Conservation (phyloP, 2,797 vertebrate species). For the Eulemur albifrons region DNA sequence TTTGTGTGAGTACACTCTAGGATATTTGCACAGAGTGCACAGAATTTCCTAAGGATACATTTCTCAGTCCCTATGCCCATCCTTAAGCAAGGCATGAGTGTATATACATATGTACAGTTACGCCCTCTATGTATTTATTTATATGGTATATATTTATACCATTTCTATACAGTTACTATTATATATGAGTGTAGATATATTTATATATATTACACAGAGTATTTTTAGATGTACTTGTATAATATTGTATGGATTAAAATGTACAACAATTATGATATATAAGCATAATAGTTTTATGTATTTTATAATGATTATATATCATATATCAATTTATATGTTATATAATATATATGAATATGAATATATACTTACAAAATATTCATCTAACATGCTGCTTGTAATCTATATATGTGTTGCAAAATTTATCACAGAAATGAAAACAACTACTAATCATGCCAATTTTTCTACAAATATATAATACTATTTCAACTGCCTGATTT, state of each 20-base stretch:
- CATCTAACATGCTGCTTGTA: not conserved
- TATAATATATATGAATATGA: not conserved
- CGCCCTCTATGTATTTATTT: not conserved
- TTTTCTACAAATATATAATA: not conserved
- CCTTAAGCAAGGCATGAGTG: not conserved
- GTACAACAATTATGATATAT: not conserved
- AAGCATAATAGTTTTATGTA: not conserved
- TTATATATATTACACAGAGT: not conserved
- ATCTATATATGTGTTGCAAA: not conserved
- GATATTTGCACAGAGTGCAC: not conserved
- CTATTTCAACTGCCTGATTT: not conserved
- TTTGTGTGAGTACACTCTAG: not conserved
- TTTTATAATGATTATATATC: not conserved
- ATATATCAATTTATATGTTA: not conserved
- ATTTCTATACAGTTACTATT: not conserved
- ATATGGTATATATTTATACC: not conserved
- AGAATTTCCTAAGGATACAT: not conserved
- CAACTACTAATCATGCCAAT: no score
- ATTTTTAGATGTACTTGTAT: not conserved
- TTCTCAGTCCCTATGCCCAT: not conserved
- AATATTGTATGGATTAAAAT: not conserved
- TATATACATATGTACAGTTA: not conserved
- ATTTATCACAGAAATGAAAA: not conserved
- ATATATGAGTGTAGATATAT: no score
- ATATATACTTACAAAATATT: not conserved